These are phyloP conservation scores for Blera fallax DNA, from an alignment of 2,888 invertebrate species.

Conservation along the genomic window DNA sequence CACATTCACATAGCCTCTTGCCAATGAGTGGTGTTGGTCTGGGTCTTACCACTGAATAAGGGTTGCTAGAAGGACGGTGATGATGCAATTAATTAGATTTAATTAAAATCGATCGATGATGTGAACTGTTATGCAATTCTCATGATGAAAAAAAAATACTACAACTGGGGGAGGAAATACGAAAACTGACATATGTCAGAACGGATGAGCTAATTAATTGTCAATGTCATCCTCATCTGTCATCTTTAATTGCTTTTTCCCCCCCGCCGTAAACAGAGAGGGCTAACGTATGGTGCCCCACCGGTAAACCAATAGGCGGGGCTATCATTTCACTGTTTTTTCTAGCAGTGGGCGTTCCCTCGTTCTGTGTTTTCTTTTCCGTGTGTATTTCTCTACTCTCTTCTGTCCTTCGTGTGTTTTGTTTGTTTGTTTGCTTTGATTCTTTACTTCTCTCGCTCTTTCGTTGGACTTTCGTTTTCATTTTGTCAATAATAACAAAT, in stretches of 20 bases:
- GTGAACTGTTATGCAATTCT: constrained; percentile 44
- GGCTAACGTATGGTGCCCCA: constrained; percentile 39
- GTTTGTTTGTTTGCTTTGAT: constrained; percentile 39
- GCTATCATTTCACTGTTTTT: constrained; percentile 14
- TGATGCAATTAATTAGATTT: constrained; percentile 71
- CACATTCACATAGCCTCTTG: constrained; percentile 30
- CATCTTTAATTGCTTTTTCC: constrained; percentile 45
- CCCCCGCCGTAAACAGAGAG: background rate
- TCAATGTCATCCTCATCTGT: constrained; percentile 45
- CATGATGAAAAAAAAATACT: constrained; percentile 21
- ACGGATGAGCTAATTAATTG: constrained; percentile 53
- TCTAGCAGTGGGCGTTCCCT: constrained; percentile 43
- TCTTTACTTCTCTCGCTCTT: constrained; percentile 51
- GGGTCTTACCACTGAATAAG: background rate
- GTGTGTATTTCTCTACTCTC: constrained; percentile 1
- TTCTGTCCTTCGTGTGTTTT: background rate
- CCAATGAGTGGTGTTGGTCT: constrained; percentile 2
- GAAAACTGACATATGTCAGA: background rate
- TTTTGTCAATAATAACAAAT: constrained; percentile 69
- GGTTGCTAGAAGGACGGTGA: constrained; percentile 20
- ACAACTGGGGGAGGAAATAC: background rate
- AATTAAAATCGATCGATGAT: constrained; percentile 69
- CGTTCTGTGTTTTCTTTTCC: constrained; percentile 26
- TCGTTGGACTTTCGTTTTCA: constrained; percentile 64
- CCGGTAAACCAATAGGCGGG: constrained; percentile 54